Base-by-base conservation (phyloP, 37 sponge, comb jelly and placozoan genomes). In the Ianthella basta region DNA sequence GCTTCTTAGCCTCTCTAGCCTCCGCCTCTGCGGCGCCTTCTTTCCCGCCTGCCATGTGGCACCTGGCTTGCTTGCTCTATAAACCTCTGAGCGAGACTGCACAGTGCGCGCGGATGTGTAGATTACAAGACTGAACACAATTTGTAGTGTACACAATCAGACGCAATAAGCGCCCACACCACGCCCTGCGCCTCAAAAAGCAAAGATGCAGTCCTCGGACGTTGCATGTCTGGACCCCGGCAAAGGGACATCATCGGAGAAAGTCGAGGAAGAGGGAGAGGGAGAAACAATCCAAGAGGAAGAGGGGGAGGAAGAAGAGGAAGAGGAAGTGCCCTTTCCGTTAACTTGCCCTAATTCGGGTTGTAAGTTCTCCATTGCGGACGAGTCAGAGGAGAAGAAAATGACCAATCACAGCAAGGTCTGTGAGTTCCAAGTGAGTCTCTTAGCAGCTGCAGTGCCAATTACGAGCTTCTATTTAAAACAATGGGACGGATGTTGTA, bases 351-450 rank as follows among this genome's bases (percentile, higher is more conserved):
- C 65, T 34, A 82, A 82, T 37, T 16, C 40, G 10, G 82, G 82
- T 10, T 82, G 82, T 63, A 63, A 63, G 44, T 82, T 82, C 41
- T 40, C 65, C 30, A 61, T 59, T 38, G n/a, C 59, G 14, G 23
- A 63, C 36, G 82, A 63, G 50, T 40, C 44, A 19, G 54, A 75
- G 21, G n/a, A 24, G 25, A 38, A 64, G 10, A 73, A 84, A 13
- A 30, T 86, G 67, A 77, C 86, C 20, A 44, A 24, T 21, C 93
- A 93, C 73, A 63, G 55, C 73, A 78, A 81, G n/a, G 27, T 35
- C 14, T 93, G 93, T 60, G 87, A 80, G 5, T 83, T 89, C 72
- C 82, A 89, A 36, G 41, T 89, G 21, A 77, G 69, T 23, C 79
- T n/a, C 88, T 82, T n/a, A 87, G 91, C 67, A 80, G 83, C 15